These are phyloP conservation scores for Petrocephalus schoutedeni DNA, from an alignment of 2,797 vertebrate species.

Conservation along the genomic window DNA sequence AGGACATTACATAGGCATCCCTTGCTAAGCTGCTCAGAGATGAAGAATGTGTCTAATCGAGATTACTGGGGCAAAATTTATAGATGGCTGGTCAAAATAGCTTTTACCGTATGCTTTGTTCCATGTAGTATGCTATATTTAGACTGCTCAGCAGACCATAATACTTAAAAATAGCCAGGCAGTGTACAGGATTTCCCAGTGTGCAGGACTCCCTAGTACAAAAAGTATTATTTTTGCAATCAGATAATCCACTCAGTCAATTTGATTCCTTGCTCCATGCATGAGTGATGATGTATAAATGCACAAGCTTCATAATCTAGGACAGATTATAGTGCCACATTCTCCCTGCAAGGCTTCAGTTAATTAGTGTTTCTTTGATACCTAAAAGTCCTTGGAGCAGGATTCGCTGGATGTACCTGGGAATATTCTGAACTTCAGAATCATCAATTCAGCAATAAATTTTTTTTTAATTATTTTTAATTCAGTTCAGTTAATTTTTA, in stretches of 20 bases:
- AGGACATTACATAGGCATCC: not conserved
- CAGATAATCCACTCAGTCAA: not conserved
- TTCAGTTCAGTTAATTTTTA: too few relatives aligned
- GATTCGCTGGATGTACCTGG: not conserved
- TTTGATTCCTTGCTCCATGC: not conserved
- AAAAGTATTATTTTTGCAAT: not conserved
- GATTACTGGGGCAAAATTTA: constrained; percentile 13
- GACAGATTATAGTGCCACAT: not conserved
- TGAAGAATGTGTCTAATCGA: not conserved
- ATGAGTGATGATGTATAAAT: not conserved
- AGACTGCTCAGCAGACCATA: not conserved
- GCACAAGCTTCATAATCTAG: not conserved
- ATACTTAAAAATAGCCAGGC: not conserved
- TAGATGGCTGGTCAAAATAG: constrained; percentile 7
- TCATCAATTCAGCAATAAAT: not conserved
- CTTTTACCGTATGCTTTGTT: not conserved
- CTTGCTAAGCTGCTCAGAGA: not conserved
- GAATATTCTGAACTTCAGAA: not conserved
- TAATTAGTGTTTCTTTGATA: not conserved
- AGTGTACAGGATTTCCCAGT: not conserved
- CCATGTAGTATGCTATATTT: not conserved
- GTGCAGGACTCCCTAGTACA: not conserved
- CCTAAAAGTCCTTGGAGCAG: not conserved
- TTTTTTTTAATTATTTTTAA: too few relatives aligned
- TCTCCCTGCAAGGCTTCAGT: not conserved